phyloP scores from a whole-genome alignment of 2,797 vertebrate genomes.

The Epinephelus coioides region DNA sequence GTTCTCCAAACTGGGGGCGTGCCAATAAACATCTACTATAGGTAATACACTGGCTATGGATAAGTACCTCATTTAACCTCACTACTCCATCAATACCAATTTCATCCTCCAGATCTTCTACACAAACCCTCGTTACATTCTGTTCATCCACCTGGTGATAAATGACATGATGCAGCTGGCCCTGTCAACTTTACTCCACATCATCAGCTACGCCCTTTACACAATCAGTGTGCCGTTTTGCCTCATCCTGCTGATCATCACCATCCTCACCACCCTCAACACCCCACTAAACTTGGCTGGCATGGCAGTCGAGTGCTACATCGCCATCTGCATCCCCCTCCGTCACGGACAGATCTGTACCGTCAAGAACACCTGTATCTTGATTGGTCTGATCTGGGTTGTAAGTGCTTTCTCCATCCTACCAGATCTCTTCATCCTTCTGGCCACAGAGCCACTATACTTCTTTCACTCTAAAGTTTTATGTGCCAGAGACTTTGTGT shows the following conservation, averaged over 20 bases:
- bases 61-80: neutral
- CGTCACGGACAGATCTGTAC: slow-evolving; percentile 76
- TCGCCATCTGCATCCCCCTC: slow-evolving; percentile 79
- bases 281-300: slow-evolving; percentile 78
- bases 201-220: slow-evolving; percentile 63
- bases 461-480: slow-evolving; percentile 58
- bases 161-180: slow-evolving; percentile 80
- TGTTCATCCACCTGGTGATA: slow-evolving; percentile 81
- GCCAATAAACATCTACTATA: too few species aligned
- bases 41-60: too few species aligned
- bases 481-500: slow-evolving; percentile 62
- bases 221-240: slow-evolving; percentile 64
- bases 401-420: slow-evolving; percentile 52
- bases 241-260: slow-evolving; percentile 51
- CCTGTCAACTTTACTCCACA: slow-evolving; percentile 57
- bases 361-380: slow-evolving; percentile 61
- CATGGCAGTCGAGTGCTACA: slow-evolving; percentile 80
- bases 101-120: slow-evolving; percentile 42
- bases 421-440: slow-evolving; percentile 68
- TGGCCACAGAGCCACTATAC: slow-evolving; percentile 44
- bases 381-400: slow-evolving; percentile 74
- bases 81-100: neutral
- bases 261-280: slow-evolving; percentile 65
- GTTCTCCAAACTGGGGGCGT: too few species aligned
- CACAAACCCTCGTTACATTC: slow-evolving; percentile 75